Evolutionary conservation across 2,888 invertebrate species (phyloP).

Genomic region (Drosophila peninsularis): DNA sequence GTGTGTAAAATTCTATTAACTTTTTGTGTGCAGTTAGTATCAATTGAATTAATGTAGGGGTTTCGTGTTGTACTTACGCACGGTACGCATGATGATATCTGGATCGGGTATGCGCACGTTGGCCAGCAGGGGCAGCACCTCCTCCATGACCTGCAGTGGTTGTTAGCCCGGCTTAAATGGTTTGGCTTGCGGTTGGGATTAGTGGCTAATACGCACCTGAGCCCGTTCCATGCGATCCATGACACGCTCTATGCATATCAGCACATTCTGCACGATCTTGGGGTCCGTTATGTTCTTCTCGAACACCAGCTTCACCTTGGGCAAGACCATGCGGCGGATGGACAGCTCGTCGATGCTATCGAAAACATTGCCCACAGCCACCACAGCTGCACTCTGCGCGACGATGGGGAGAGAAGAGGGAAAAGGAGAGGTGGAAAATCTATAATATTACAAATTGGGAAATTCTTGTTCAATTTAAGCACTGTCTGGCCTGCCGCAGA

Average conservation of each 20-base stretch:
- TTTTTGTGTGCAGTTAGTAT: constrained; percentile 7
- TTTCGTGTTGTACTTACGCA: constrained; percentile 90
- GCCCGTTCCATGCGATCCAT: constrained; percentile 93
- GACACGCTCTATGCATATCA: constrained; percentile 92
- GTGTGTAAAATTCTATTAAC: constrained; percentile 19
- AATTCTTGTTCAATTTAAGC: constrained; percentile 7
- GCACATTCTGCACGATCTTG: constrained; percentile 91
- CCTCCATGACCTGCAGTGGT: constrained; percentile 89
- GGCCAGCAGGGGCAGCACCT: constrained; percentile 94
- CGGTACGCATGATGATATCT: constrained; percentile 94
- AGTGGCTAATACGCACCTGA: constrained; percentile 85
- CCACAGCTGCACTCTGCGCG: constrained; percentile 93
- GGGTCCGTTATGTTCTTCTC: constrained; percentile 92
- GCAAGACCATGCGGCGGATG: constrained; percentile 91
- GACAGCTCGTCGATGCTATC: constrained; percentile 93
- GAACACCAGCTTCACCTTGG: constrained; percentile 92
- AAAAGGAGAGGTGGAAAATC: neutral
- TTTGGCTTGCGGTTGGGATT: neutral
- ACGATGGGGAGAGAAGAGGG: neutral
- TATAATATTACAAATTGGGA: constrained; percentile 3
- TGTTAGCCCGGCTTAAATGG: neutral
- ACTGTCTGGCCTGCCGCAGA: constrained; percentile 11
- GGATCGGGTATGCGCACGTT: constrained; percentile 94
- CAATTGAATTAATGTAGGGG: constrained; percentile 3
- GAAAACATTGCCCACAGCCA: constrained; percentile 93